These are phyloP conservation scores for Orchesella cincta DNA, from an alignment of 1,140 invertebrate species.

Conservation along the genomic window DNA sequence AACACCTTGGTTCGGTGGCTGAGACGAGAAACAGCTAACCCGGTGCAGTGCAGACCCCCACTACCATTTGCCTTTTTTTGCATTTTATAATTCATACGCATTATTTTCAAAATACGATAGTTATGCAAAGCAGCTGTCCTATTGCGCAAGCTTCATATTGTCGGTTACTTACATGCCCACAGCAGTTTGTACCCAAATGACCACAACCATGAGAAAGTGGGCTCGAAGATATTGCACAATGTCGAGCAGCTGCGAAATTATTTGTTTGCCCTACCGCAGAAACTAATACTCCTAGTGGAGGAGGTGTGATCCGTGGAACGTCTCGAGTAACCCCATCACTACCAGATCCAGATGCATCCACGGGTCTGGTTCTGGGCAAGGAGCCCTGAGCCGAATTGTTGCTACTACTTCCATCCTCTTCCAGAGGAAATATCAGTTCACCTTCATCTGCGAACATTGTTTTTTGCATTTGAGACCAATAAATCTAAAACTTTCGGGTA, in stretches of 20 bases:
- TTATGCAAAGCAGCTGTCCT: no score
- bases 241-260: neutral
- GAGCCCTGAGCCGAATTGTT: neutral
- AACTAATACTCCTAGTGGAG: neutral
- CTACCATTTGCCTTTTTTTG: conserved; percentile 18
- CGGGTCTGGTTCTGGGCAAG: neutral
- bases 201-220: neutral
- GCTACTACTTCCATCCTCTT: conserved; percentile 63
- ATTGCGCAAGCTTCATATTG: neutral
- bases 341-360: neutral
- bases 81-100: no score
- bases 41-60: no score
- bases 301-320: neutral
- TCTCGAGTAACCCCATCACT: neutral
- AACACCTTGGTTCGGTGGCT: conserved; percentile 12
- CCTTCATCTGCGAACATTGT: conserved; percentile 55
- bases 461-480: neutral
- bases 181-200: neutral
- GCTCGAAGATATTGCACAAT: neutral
- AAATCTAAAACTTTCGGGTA: neutral
- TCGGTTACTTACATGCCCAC: conserved; percentile 12
- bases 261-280: neutral
- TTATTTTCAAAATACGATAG: no score
- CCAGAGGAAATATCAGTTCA: conserved; percentile 72
- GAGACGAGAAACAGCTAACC: neutral